A percentile compares a stretch with the other conserved stretches of the same genome.
Evolutionary conservation across 2,888 invertebrate genomes (phyloP).

Genomic region (Flexamia atlantica): DNA sequence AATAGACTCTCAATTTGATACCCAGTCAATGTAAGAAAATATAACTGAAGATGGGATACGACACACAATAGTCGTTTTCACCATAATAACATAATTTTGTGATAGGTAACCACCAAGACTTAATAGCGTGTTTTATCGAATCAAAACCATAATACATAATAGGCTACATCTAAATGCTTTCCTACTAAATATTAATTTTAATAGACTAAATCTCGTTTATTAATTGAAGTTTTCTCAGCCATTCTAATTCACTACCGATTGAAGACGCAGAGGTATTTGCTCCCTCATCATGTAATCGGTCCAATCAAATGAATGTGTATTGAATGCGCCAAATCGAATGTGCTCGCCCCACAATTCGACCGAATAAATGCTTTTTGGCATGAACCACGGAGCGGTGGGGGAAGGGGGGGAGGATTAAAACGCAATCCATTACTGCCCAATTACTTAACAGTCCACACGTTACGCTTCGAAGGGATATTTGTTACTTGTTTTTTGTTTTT

Average conservation of each 20-base stretch:
- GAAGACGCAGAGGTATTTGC: background rate
- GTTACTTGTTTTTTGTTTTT: slow-evolving; percentile 13
- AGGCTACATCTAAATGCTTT: too few relatives aligned
- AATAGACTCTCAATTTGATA: too few relatives aligned
- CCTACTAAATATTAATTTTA: too few relatives aligned
- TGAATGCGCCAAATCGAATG: slow-evolving; percentile 18
- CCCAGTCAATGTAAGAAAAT: too few relatives aligned
- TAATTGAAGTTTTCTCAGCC: too few relatives aligned
- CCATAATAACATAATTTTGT: too few relatives aligned
- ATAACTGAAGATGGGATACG: too few relatives aligned
- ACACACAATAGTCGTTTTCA: too few relatives aligned
- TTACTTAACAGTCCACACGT: slow-evolving; percentile 42
- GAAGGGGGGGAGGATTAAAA: background rate
- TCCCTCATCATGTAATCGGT: background rate
- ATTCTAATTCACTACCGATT: background rate
- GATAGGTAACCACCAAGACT: too few relatives aligned
- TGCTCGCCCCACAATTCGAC: slow-evolving; percentile 5
- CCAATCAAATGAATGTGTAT: slow-evolving; percentile 3
- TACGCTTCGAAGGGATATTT: background rate
- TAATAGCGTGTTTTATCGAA: too few relatives aligned
- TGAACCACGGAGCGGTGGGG: background rate
- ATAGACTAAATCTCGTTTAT: too few relatives aligned
- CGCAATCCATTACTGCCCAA: slow-evolving; percentile 35
- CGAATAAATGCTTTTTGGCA: slow-evolving; percentile 22
- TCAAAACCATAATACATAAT: too few relatives aligned